Conservation (phyloP, 1,140 invertebrate genomes). For the Heliconius melpomene region DNA sequence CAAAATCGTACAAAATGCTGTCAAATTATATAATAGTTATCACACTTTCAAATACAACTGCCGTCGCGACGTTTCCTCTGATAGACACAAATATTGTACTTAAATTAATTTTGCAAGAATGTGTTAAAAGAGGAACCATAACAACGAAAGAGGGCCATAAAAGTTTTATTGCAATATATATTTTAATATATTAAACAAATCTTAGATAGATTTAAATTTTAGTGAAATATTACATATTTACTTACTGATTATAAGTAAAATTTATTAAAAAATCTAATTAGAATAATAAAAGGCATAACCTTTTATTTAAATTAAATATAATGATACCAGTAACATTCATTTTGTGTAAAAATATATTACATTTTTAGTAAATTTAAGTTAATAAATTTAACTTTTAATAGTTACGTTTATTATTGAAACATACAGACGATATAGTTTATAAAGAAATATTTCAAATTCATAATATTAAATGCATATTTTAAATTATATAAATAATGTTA, state of each 20-base stretch:
- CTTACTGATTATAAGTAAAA: neutral
- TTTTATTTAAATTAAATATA: neutral
- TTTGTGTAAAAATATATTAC: neutral
- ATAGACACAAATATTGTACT: slow-evolving; percentile 38
- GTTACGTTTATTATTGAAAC: no score
- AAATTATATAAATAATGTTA: neutral
- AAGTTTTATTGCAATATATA: slow-evolving; percentile 12
- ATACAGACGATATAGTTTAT: no score
- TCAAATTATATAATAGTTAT: slow-evolving; percentile 46
- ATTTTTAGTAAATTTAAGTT: neutral
- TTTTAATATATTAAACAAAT: slow-evolving; percentile 2
- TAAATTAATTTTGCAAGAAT: slow-evolving; percentile 14
- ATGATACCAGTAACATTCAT: neutral
- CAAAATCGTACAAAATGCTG: slow-evolving; percentile 54
- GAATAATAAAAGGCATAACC: no score
- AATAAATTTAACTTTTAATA: no score
- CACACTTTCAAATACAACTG: slow-evolving; percentile 31
- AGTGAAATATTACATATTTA: neutral
- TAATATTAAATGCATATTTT: no score
- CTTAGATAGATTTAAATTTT: neutral
- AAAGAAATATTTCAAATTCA: neutral
- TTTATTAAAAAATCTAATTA: neutral
- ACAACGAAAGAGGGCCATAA: neutral
- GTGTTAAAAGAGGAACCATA: slow-evolving; percentile 18
- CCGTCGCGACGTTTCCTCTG: slow-evolving; percentile 38